Evolutionary conservation across 1,140 invertebrate species (phyloP).

Genomic region (Danaus melanippus): DNA sequence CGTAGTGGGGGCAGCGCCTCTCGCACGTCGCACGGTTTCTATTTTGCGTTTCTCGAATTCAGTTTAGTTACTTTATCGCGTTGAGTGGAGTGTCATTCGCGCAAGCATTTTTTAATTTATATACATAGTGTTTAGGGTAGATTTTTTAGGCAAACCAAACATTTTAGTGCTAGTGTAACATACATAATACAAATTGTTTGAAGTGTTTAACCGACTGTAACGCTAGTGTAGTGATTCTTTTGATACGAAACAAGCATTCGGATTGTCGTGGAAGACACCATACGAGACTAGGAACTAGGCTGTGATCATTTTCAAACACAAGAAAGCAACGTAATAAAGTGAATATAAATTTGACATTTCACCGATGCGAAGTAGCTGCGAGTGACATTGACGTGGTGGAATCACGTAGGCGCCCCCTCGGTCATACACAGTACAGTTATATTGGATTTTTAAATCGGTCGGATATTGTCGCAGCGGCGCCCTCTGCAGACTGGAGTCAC

Average conservation of each 20-base stretch:
- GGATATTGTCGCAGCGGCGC: conserved; percentile 47
- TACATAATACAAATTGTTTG: conserved; percentile 35
- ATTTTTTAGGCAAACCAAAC: conserved; percentile 43
- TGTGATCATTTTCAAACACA: conserved; percentile 44
- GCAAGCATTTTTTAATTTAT: conserved; percentile 54
- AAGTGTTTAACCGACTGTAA: conserved; percentile 44
- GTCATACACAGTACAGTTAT: conserved; percentile 20
- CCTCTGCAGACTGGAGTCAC: conserved; percentile 39
- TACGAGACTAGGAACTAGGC: conserved; percentile 38
- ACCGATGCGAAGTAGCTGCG: conserved; percentile 42
- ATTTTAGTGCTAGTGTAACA: conserved; percentile 46
- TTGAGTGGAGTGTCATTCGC: conserved; percentile 52
- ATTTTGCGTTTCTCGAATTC: conserved; percentile 70
- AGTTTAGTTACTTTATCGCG: conserved; percentile 64
- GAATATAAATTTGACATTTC: conserved; percentile 51
- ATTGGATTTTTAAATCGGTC: conserved; percentile 43
- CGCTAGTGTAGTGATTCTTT: conserved; percentile 44
- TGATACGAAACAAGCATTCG: conserved; percentile 33
- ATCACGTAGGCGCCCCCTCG: conserved; percentile 23
- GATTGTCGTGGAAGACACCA: conserved; percentile 36
- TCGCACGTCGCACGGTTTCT: conserved; percentile 64
- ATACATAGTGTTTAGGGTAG: conserved; percentile 43
- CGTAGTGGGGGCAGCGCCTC: conserved; percentile 60
- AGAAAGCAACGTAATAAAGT: conserved; percentile 22
- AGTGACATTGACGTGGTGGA: conserved; percentile 37